These are phyloP conservation scores for Pipistrellus nathusii DNA, from an alignment of 2,797 vertebrate genomes.

Conservation along the genomic window DNA sequence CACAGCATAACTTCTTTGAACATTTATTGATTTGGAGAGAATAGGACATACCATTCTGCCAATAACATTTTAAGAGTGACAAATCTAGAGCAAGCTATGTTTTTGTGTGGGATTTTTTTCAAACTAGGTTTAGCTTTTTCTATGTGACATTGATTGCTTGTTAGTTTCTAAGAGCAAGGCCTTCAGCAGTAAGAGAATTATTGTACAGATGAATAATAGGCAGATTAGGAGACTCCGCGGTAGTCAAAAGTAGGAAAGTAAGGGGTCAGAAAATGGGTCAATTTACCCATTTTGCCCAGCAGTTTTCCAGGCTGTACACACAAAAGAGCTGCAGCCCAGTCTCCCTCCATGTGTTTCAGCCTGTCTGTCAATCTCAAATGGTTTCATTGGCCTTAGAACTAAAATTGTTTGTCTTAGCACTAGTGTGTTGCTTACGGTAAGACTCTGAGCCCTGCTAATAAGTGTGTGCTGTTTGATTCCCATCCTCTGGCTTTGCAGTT, in stretches of 20 bases:
- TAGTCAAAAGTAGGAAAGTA: not conserved
- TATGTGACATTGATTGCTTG: not conserved
- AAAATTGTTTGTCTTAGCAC: not conserved
- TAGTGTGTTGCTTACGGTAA: not conserved
- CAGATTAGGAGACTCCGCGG: not conserved
- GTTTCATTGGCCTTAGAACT: not conserved
- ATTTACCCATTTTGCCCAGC: not conserved
- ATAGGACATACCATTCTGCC: not conserved
- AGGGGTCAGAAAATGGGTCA: not conserved
- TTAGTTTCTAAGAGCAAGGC: not conserved
- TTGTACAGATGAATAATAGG: not conserved
- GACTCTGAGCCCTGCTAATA: not conserved
- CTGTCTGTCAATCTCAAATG: not conserved
- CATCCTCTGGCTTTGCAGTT: not conserved
- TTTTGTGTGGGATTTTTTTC: not conserved
- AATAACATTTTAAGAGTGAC: slow-evolving; percentile 1
- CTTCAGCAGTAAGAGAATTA: slow-evolving; percentile 12
- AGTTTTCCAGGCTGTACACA: not conserved
- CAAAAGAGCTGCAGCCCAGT: not conserved
- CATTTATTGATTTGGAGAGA: slow-evolving; percentile 30
- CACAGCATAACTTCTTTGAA: slow-evolving; percentile 10
- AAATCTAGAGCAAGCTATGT: slow-evolving; percentile 13
- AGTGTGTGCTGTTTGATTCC: not conserved
- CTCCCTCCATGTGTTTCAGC: not conserved
- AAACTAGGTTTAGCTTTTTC: slow-evolving; percentile 48